Conservation (phyloP, 2,888 invertebrate species). For the Drosophila acutilabella region DNA sequence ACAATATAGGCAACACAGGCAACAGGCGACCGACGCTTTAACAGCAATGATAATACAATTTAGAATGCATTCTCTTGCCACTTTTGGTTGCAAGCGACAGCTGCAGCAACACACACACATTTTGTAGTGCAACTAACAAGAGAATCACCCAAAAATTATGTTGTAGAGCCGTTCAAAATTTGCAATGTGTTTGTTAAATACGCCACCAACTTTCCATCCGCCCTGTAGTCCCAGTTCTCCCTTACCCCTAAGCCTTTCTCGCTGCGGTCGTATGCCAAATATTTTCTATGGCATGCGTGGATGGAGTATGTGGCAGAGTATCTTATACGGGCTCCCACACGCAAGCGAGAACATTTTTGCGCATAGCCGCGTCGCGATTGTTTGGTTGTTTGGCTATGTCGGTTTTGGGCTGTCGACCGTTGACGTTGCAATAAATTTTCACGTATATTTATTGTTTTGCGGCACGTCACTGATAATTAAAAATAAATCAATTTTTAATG, state of each 20-base stretch:
- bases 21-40: constrained; percentile 18
- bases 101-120: constrained; percentile 63
- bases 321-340: constrained; percentile 34
- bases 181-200: constrained; percentile 61
- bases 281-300: constrained; percentile 40
- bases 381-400: constrained; percentile 1
- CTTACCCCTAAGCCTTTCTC: background rate
- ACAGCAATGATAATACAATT: constrained; percentile 60
- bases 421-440: constrained; percentile 80
- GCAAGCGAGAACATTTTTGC: constrained; percentile 45
- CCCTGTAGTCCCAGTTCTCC: background rate
- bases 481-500: constrained; percentile 82
- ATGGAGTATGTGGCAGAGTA: constrained; percentile 4
- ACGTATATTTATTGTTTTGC: constrained; percentile 81
- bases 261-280: constrained; percentile 44
- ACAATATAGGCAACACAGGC: constrained; percentile 17
- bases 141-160: constrained; percentile 48
- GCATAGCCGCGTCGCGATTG: constrained; percentile 12
- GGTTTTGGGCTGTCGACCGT: constrained; percentile 64
- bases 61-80: constrained; percentile 42
- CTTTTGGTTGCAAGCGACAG: constrained; percentile 53
- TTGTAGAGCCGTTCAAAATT: constrained; percentile 66
- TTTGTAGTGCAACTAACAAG: constrained; percentile 20
- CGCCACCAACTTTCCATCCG: constrained; percentile 23
- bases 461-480: constrained; percentile 83